These are phyloP conservation scores for Caranx melampygus DNA, from an alignment of 2,113 vertebrate genomes.

Conservation along the genomic window DNA sequence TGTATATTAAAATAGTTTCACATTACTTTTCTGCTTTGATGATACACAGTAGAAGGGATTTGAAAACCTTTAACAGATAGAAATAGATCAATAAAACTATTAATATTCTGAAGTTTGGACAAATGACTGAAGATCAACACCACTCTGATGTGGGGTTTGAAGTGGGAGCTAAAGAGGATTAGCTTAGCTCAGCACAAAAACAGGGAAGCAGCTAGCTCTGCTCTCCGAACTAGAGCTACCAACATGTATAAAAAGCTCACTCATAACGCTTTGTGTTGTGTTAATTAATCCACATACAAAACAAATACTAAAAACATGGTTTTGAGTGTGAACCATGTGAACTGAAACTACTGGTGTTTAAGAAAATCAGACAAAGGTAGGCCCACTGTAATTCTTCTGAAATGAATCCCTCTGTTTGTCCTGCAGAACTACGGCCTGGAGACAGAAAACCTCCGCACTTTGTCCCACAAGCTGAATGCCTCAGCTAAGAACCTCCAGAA, in stretches of 20 bases:
- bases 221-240: too few species aligned
- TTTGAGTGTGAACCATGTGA: too few species aligned
- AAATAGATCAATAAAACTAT: neutral
- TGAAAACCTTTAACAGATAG: neutral
- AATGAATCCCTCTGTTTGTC: slow-evolving; percentile 27
- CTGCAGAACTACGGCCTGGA: slow-evolving; percentile 92
- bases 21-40: neutral
- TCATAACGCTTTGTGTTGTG: neutral
- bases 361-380: too few species aligned
- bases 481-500: slow-evolving; percentile 95
- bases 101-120: neutral
- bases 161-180: neutral
- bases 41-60: neutral
- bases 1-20: too few species aligned
- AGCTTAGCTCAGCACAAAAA: neutral
- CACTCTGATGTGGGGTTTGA: neutral
- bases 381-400: neutral
- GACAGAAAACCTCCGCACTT: slow-evolving; percentile 91
- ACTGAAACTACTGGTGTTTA: neutral
- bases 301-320: too few species aligned
- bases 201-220: neutral
- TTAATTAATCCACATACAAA: neutral
- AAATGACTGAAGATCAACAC: neutral
- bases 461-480: slow-evolving; percentile 92
- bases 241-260: too few species aligned